Evolutionary conservation across 2,797 vertebrate genomes (phyloP).

Genomic region (Pantherophis alleghaniensis): DNA sequence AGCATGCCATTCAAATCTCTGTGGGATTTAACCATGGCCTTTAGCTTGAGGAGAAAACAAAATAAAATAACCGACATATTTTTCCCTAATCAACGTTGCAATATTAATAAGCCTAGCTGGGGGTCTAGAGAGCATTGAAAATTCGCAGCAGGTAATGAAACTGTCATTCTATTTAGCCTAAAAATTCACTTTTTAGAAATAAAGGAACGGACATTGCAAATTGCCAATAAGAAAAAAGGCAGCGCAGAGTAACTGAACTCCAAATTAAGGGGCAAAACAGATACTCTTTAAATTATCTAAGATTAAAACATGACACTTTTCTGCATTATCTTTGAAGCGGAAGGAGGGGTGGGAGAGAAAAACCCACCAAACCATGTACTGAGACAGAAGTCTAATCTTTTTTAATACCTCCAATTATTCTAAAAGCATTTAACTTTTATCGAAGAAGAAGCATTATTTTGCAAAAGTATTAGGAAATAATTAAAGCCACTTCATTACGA

Average conservation of each 20-base stretch:
- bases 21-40: conserved; percentile 62
- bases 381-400: background rate
- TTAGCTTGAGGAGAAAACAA: conserved; percentile 57
- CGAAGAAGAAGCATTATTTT: background rate
- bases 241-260: conserved; percentile 47
- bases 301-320: background rate
- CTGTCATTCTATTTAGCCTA: conserved; percentile 56
- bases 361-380: background rate
- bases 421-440: background rate
- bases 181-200: conserved; percentile 44
- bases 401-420: background rate
- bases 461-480: background rate
- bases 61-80: background rate
- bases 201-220: conserved; percentile 48
- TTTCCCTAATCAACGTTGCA: conserved; percentile 71
- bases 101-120: conserved; percentile 73
- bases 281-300: background rate
- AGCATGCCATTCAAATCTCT: conserved; percentile 56
- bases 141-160: conserved; percentile 66
- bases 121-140: conserved; percentile 57
- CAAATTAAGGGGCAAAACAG: conserved; percentile 40
- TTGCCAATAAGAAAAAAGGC: conserved; percentile 47
- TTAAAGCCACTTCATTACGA: background rate
- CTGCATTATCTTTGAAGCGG: background rate
- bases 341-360: background rate